Conservation (phyloP, 2,113 vertebrate species). For the Cyprinodon tularosa region DNA sequence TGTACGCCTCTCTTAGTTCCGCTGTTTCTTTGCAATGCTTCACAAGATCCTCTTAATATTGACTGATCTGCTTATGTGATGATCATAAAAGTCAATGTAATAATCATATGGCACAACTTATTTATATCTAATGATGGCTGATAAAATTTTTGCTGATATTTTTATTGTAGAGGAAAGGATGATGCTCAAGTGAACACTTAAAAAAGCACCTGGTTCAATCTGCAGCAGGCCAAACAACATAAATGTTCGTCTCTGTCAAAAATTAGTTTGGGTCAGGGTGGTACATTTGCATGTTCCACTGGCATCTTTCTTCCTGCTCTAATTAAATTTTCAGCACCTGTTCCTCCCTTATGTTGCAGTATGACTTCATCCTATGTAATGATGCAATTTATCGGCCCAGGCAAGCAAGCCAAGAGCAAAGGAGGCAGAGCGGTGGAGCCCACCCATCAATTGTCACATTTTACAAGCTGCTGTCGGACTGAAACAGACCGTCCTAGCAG, state of each 20-base stretch:
- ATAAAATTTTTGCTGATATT: slow-evolving; percentile 30
- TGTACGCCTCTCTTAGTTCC: slow-evolving; percentile 30
- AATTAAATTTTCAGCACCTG: slow-evolving; percentile 79
- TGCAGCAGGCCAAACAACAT: slow-evolving; percentile 3
- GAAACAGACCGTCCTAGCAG: slow-evolving; percentile 11
- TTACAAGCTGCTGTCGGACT: slow-evolving; percentile 45
- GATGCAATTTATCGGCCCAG: slow-evolving; percentile 75
- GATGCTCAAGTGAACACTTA: slow-evolving; percentile 3
- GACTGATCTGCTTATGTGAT: slow-evolving; percentile 9
- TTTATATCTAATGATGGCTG: slow-evolving; percentile 16
- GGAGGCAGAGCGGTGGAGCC: slow-evolving; percentile 47
- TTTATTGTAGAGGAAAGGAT: slow-evolving; percentile 3
- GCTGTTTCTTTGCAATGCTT: slow-evolving; percentile 30
- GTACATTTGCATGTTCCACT: slow-evolving; percentile 61
- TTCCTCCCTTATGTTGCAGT: slow-evolving; percentile 75
- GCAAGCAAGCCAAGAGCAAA: slow-evolving; percentile 58
- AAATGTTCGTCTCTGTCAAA: slow-evolving; percentile 21
- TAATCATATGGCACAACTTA: slow-evolving; percentile 12
- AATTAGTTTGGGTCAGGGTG: slow-evolving; percentile 23
- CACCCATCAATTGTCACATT: slow-evolving; percentile 67
- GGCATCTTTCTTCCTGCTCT: slow-evolving; percentile 46
- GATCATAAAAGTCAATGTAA: neutral
- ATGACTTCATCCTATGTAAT: slow-evolving; percentile 81
- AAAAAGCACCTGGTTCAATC: slow-evolving; percentile 24
- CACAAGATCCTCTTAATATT: slow-evolving; percentile 14